phyloP scores from a whole-genome alignment of 2,113 vertebrate species.

The Aythya baeri region DNA sequence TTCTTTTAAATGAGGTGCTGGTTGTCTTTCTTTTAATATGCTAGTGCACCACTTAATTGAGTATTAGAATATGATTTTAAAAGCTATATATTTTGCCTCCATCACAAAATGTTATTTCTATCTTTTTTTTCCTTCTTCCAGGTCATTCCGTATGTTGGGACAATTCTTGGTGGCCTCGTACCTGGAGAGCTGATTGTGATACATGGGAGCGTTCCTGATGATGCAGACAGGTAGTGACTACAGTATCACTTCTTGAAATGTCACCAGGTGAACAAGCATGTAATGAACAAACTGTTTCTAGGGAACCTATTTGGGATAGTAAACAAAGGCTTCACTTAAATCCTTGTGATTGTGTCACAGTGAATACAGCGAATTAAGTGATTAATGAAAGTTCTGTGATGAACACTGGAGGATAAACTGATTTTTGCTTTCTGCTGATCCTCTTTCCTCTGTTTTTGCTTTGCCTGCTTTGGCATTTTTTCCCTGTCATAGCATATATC shows the following conservation, averaged over 20 bases:
- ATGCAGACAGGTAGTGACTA: slow-evolving; percentile 84
- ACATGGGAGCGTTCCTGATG: slow-evolving; percentile 80
- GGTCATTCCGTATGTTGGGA: slow-evolving; percentile 85
- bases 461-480: background rate
- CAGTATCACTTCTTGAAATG: background rate
- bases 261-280: background rate
- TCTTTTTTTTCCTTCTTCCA: slow-evolving; percentile 11
- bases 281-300: background rate
- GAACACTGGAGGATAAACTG: background rate
- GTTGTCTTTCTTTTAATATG: background rate
- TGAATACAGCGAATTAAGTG: background rate
- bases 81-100: background rate
- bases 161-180: slow-evolving; percentile 83
- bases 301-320: background rate
- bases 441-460: background rate
- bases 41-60: background rate
- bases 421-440: background rate
- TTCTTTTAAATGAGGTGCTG: background rate
- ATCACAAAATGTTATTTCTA: background rate
- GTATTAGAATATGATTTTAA: background rate
- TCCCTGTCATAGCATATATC: background rate
- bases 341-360: background rate
- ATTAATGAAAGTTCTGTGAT: background rate
- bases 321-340: background rate
- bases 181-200: slow-evolving; percentile 87